A percentile compares a stretch with the other conserved stretches of the same genome.
These are phyloP conservation scores for Andrena bicolor DNA, from an alignment of 2,888 invertebrate species.

Conservation along the genomic window DNA sequence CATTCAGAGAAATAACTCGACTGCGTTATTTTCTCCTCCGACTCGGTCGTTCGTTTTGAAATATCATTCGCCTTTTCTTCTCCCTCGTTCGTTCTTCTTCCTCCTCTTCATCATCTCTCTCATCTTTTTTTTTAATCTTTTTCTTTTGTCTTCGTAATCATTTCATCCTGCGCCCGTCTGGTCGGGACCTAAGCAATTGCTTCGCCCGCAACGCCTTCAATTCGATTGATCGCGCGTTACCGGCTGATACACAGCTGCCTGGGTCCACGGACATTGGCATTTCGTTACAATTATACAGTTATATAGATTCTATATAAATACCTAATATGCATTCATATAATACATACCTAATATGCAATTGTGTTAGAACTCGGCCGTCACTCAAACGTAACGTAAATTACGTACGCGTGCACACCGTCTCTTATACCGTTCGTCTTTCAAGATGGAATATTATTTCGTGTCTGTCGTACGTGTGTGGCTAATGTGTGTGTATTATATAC, in stretches of 20 bases:
- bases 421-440: slow-evolving; percentile 64
- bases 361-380: slow-evolving; percentile 82
- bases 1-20: slow-evolving; percentile 65
- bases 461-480: slow-evolving; percentile 5
- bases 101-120: background rate
- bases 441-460: slow-evolving; percentile 46
- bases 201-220: slow-evolving; percentile 66
- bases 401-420: slow-evolving; percentile 73
- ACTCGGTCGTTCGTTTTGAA: slow-evolving; percentile 59
- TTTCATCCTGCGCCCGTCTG: slow-evolving; percentile 77
- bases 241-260: slow-evolving; percentile 76
- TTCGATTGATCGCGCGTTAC: slow-evolving; percentile 73
- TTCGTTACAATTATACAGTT: slow-evolving; percentile 84
- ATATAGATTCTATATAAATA: slow-evolving; percentile 85
- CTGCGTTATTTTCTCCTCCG: slow-evolving; percentile 63
- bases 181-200: slow-evolving; percentile 78
- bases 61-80: slow-evolving; percentile 47
- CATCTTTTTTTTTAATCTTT: slow-evolving; percentile 44
- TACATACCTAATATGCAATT: slow-evolving; percentile 85
- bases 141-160: slow-evolving; percentile 52
- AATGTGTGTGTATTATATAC: slow-evolving; percentile 21
- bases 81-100: slow-evolving; percentile 22
- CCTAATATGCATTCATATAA: slow-evolving; percentile 84
- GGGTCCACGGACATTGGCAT: slow-evolving; percentile 83
- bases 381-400: slow-evolving; percentile 79